A percentile compares a stretch with the other conserved stretches of the same genome.
phyloP scores from a whole-genome alignment of 2,888 invertebrate species.

The Globia sparganii region DNA sequence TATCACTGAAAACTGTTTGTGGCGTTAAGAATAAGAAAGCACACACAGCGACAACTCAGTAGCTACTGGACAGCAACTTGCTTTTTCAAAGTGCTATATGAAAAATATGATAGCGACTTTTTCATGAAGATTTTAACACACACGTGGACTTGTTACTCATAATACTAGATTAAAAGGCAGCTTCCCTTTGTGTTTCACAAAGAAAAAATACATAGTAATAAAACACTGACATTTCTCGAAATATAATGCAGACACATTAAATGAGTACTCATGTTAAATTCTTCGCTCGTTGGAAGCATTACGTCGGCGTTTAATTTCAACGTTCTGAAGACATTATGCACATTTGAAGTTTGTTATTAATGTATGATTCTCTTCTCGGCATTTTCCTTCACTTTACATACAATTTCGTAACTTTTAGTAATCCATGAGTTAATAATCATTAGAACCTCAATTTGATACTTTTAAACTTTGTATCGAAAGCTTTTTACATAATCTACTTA shows the following conservation, averaged over 20 bases:
- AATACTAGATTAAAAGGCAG: neutral
- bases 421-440: neutral
- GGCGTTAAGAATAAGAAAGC: neutral
- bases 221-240: slow-evolving; percentile 43
- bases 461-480: neutral
- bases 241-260: slow-evolving; percentile 41
- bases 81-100: neutral
- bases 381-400: slow-evolving; percentile 35
- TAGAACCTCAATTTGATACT: neutral
- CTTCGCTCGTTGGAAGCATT: slow-evolving; percentile 47
- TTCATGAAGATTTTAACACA: neutral
- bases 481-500: neutral
- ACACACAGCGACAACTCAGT: neutral
- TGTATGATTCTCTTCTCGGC: slow-evolving; percentile 28
- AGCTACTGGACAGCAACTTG: neutral
- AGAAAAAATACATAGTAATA: slow-evolving; percentile 11
- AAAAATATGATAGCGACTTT: neutral
- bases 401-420: slow-evolving; percentile 17
- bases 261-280: slow-evolving; percentile 54
- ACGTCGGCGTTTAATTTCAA: slow-evolving; percentile 58
- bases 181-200: neutral
- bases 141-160: too few species aligned
- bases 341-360: slow-evolving; percentile 56
- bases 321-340: slow-evolving; percentile 56
- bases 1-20: neutral